Percentiles rank a stretch among this genome's conserved stretches.
Conservation (phyloP, 2,797 vertebrate genomes). For the Labeo calbasu region DNA sequence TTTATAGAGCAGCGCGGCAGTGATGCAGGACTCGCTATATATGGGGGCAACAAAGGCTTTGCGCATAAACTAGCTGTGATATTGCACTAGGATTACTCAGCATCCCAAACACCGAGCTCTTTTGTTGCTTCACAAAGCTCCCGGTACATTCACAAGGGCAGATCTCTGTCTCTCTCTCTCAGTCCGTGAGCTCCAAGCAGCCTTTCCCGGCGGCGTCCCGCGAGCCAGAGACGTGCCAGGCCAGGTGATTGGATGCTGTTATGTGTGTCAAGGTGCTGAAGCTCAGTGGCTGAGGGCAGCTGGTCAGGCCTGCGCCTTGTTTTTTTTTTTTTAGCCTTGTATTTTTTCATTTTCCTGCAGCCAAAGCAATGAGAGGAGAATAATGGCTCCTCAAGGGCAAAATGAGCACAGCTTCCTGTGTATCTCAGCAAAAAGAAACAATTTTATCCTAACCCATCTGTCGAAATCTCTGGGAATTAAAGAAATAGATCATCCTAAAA, state of each 20-base stretch:
- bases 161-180: constrained; percentile 7
- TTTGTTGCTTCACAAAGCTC: constrained; percentile 19
- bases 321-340: constrained; percentile 36
- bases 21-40: not conserved
- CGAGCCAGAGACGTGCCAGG: constrained; percentile 5
- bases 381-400: constrained; percentile 58
- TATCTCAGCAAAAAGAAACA: constrained; percentile 54
- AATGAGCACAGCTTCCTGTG: constrained; percentile 32
- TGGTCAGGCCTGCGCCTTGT: constrained; percentile 44
- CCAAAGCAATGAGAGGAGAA: constrained; percentile 57
- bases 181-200: constrained; percentile 4
- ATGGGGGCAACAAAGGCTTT: constrained; percentile 8
- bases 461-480: constrained; percentile 45
- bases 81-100: constrained; percentile 14
- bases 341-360: constrained; percentile 34
- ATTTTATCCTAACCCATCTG: constrained; percentile 44
- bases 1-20: not conserved
- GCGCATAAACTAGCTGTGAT: constrained; percentile 1
- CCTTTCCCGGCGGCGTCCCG: constrained; percentile 31
- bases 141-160: constrained; percentile 6
- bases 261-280: constrained; percentile 42
- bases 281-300: constrained; percentile 43
- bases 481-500: constrained; percentile 10
- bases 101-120: constrained; percentile 31
- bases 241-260: constrained; percentile 26